These are phyloP conservation scores for Colinus virginianus DNA, from an alignment of 2,113 vertebrate genomes.

Conservation along the genomic window DNA sequence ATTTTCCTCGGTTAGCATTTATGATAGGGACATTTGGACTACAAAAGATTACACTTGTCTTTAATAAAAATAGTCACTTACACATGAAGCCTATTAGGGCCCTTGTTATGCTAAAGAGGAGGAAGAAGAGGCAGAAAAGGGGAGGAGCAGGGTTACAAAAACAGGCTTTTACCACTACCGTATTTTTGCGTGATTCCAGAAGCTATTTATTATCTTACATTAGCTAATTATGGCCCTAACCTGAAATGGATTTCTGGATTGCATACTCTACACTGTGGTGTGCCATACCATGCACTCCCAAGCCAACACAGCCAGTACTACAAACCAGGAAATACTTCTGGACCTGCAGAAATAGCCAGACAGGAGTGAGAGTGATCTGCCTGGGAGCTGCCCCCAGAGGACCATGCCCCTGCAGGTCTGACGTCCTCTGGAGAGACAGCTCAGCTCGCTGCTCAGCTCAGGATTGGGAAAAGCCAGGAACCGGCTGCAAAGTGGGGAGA, in stretches of 20 bases:
- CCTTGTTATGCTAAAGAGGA: conserved; percentile 67
- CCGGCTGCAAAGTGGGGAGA: too few species aligned
- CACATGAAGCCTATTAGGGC: conserved; percentile 91
- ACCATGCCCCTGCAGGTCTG: not conserved
- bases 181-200: conserved; percentile 45
- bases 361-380: not conserved
- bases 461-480: not conserved
- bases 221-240: conserved; percentile 57
- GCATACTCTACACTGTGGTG: not conserved
- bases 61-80: conserved; percentile 92
- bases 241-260: conserved; percentile 11
- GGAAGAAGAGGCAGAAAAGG: conserved; percentile 61
- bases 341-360: not conserved
- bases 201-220: conserved; percentile 52
- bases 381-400: too few species aligned
- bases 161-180: not conserved
- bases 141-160: conserved; percentile 72
- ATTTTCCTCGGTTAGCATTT: conserved; percentile 91
- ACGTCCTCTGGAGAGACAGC: not conserved
- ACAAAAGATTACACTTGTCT: conserved; percentile 87
- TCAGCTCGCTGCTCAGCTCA: not conserved
- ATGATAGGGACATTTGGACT: conserved; percentile 87
- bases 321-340: not conserved
- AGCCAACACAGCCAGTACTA: not conserved
- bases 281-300: not conserved